Percentiles rank a stretch among this genome's conserved stretches.
Evolutionary conservation across 2,113 vertebrate genomes (phyloP).

Genomic region (Nerophis lumbriciformis): DNA sequence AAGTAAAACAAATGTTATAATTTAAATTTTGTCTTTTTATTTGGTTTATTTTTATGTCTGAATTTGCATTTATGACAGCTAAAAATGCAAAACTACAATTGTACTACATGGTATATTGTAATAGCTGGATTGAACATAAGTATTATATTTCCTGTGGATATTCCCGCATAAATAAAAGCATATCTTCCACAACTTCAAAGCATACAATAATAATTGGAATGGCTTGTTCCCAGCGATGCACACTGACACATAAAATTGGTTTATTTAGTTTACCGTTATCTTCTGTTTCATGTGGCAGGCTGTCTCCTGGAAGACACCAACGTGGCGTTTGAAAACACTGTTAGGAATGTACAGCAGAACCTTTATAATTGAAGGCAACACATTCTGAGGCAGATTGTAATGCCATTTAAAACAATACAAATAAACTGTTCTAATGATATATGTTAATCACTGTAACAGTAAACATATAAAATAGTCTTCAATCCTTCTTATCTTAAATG

Average conservation of each 20-base stretch:
- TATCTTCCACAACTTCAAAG: conserved; percentile 59
- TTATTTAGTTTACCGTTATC: conserved; percentile 23
- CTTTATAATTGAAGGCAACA: neutral
- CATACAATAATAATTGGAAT: conserved; percentile 43
- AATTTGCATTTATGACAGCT: conserved; percentile 2
- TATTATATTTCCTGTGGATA: conserved; percentile 58
- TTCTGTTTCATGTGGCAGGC: conserved; percentile 20
- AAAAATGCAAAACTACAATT: conserved; percentile 13
- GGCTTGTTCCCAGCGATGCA: conserved; percentile 35
- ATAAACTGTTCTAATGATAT: no score
- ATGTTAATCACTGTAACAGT: no score
- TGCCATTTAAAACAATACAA: neutral
- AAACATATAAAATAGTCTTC: no score
- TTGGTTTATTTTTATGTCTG: neutral
- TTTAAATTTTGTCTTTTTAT: neutral
- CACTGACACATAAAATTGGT: conserved; percentile 39
- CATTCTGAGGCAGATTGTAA: neutral
- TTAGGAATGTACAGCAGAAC: neutral
- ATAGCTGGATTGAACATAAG: conserved; percentile 33
- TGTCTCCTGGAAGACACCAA: conserved; percentile 30
- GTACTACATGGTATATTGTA: conserved; percentile 42
- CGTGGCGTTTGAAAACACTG: conserved; percentile 17
- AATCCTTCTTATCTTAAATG: no score
- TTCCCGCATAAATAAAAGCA: conserved; percentile 62
- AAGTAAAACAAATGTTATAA: neutral